phyloP scores from a whole-genome alignment of 2,888 invertebrate species.

The Clusia tigrina region DNA sequence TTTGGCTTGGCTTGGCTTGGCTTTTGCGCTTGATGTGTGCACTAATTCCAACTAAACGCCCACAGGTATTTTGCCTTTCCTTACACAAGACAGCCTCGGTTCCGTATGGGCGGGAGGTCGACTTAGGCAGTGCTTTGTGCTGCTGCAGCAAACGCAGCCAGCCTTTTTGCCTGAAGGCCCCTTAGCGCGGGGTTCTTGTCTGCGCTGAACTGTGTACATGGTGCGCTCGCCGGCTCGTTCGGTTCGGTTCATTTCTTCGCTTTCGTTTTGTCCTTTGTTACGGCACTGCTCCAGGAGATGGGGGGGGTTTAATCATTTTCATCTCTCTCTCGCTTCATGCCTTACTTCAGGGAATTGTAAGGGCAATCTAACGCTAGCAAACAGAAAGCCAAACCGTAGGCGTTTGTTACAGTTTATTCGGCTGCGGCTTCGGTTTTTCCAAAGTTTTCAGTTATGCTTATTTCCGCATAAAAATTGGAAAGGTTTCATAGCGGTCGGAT shows the following conservation, averaged over 20 bases:
- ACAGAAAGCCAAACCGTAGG: slow-evolving; percentile 11
- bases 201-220: slow-evolving; percentile 33
- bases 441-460: slow-evolving; percentile 11
- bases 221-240: not conserved
- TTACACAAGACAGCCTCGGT: not conserved
- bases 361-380: slow-evolving; percentile 7
- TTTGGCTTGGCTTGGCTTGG: slow-evolving; percentile 26
- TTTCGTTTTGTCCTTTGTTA: slow-evolving; percentile 54
- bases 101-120: not conserved
- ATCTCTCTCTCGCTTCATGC: slow-evolving; percentile 18
- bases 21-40: slow-evolving; percentile 26
- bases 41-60: slow-evolving; percentile 37
- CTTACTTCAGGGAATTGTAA: not conserved
- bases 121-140: slow-evolving; percentile 12
- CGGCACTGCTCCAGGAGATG: slow-evolving; percentile 33
- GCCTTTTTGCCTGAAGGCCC: slow-evolving; percentile 12
- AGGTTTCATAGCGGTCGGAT: no score
- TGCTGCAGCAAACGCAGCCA: slow-evolving; percentile 11
- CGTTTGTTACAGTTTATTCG: slow-evolving; percentile 23
- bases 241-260: slow-evolving; percentile 53
- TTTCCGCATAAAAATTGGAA: no score
- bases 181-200: slow-evolving; percentile 37
- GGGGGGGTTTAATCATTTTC: slow-evolving; percentile 21
- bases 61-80: slow-evolving; percentile 24
- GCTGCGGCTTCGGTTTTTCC: slow-evolving; percentile 9